A percentile compares a stretch with the other conserved stretches of the same genome.
Conservation (phyloP, 2,113 vertebrate genomes). For the Istiophorus platypterus region DNA sequence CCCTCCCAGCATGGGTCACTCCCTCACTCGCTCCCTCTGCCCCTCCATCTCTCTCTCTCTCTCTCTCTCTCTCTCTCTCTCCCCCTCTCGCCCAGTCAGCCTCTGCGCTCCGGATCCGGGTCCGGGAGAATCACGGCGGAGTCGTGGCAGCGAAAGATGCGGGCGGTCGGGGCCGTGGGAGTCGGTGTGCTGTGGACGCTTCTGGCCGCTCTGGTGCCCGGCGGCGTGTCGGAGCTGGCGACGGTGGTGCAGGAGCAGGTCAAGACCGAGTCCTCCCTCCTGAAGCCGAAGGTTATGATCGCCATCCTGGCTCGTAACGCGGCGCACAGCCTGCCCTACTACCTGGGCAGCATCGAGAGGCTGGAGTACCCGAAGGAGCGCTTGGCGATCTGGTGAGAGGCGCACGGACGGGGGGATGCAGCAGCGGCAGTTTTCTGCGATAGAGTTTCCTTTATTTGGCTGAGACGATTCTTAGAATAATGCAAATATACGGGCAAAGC, state of each 20-base stretch:
- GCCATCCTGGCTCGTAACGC: conserved; percentile 91
- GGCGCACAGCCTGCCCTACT: conserved; percentile 88
- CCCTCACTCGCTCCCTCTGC: conserved; percentile 27
- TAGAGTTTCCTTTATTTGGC: background rate
- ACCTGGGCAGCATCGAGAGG: conserved; percentile 93
- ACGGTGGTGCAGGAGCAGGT: conserved; percentile 70
- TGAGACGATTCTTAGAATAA: background rate
- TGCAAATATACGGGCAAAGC: background rate
- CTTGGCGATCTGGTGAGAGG: conserved; percentile 91
- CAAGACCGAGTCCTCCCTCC: conserved; percentile 85
- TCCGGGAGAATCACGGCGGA: conserved; percentile 35
- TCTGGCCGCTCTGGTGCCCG: conserved; percentile 59
- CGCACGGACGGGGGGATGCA: background rate
- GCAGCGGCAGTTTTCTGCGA: background rate
- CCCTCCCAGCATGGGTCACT: conserved; percentile 1
- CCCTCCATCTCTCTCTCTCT: too few species aligned
- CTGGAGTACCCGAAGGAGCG: conserved; percentile 93
- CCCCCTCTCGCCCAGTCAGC: conserved; percentile 32
- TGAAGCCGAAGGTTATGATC: conserved; percentile 91
- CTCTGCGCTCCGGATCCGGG: conserved; percentile 44
- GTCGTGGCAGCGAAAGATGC: conserved; percentile 75
- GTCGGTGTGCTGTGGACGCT: conserved; percentile 66
- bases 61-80: conserved; percentile 12
- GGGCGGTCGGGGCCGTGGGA: conserved; percentile 55
- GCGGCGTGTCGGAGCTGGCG: conserved; percentile 59